These are phyloP conservation scores for Fukomys damarensis DNA, from an alignment of 2,113 vertebrate species.

Conservation along the genomic window DNA sequence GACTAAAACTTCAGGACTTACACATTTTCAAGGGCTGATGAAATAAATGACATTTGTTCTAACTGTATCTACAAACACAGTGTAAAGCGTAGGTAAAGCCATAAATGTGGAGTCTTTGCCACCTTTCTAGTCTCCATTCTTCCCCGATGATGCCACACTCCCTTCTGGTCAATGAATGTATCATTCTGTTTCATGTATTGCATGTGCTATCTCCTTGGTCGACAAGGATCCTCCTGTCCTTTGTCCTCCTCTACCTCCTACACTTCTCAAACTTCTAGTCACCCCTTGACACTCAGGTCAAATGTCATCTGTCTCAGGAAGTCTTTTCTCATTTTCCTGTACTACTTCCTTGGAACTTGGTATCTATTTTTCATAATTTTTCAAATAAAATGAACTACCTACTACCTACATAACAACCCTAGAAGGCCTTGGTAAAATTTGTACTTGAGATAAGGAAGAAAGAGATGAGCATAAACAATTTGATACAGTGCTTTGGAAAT, in stretches of 20 bases:
- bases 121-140: neutral
- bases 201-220: accelerated
- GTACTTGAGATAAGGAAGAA: neutral
- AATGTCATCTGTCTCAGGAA: constrained; percentile 4
- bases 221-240: neutral
- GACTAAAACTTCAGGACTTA: neutral
- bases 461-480: neutral
- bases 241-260: neutral
- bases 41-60: neutral
- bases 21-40: neutral
- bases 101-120: neutral
- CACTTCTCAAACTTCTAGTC: neutral
- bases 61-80: neutral
- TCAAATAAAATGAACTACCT: neutral
- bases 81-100: neutral
- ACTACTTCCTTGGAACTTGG: neutral
- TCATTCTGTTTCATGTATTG: neutral
- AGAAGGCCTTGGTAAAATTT: neutral
- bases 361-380: neutral
- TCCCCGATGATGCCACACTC: neutral
- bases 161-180: neutral
- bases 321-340: neutral
- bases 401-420: neutral
- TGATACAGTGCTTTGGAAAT: neutral
- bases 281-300: neutral